These are phyloP conservation scores for Petrocephalus schoutedeni DNA, from an alignment of 2,797 vertebrate species.

Conservation along the genomic window DNA sequence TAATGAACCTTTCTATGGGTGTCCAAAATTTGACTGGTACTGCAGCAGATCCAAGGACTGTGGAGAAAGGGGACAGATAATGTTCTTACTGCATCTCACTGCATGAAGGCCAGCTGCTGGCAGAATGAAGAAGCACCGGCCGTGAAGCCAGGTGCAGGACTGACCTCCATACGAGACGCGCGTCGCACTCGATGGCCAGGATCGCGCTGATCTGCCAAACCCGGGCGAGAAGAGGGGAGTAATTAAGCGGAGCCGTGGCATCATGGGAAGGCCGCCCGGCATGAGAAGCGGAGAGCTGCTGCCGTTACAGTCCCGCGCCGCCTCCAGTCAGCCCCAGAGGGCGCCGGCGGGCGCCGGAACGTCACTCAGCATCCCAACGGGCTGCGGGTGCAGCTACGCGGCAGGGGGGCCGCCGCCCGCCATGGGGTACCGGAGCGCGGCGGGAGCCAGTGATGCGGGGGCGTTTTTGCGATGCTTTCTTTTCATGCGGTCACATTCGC, in stretches of 20 bases:
- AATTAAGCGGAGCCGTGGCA: slow-evolving; percentile 58
- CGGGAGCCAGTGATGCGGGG: not conserved
- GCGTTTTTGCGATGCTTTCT: not conserved
- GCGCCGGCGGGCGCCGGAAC: not conserved
- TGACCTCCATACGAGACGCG: not conserved
- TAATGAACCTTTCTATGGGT: not conserved
- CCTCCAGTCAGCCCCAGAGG: not conserved
- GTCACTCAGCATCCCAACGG: not conserved
- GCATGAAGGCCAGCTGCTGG: not conserved
- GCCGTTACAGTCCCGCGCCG: not conserved
- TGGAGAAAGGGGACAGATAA: not conserved
- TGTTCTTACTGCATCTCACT: not conserved
- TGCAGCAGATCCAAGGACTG: not conserved
- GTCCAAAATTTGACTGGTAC: not conserved
- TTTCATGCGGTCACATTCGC: not conserved
- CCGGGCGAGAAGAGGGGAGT: slow-evolving; percentile 50
- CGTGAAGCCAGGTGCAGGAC: not conserved
- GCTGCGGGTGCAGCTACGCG: not conserved
- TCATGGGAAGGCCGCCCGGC: slow-evolving; percentile 34
- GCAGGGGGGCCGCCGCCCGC: not conserved
- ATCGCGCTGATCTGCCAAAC: slow-evolving; percentile 10
- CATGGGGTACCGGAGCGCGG: not conserved
- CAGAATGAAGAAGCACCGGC: not conserved
- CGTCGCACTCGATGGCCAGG: not conserved
- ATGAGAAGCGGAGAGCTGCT: not conserved